Conservation (phyloP, 1,140 invertebrate species). For the Zaprionus vittiger region DNA sequence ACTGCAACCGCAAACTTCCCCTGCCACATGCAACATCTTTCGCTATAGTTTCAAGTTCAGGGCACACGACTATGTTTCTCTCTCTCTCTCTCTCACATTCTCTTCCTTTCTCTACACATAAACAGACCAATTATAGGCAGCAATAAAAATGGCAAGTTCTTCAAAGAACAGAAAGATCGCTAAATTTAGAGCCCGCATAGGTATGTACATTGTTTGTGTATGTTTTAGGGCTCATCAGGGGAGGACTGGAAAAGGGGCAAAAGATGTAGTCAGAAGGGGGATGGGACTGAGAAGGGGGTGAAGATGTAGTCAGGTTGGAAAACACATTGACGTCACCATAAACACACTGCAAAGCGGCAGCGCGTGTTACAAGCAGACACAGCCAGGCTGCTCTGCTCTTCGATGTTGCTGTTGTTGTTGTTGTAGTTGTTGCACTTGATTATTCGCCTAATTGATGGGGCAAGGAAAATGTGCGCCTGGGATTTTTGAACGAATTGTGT, state of each 20-base stretch:
- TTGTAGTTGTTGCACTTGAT: conserved; percentile 50
- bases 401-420: not conserved
- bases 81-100: not conserved
- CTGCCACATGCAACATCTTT: not conserved
- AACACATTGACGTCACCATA: conserved; percentile 68
- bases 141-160: conserved; percentile 64
- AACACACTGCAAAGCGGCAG: conserved; percentile 43
- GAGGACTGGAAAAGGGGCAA: too few species aligned
- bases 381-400: not conserved
- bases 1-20: not conserved
- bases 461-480: conserved; percentile 33
- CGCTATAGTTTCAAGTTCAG: conserved; percentile 72
- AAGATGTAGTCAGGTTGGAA: not conserved
- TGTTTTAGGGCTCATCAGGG: conserved; percentile 46
- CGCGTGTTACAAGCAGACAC: conserved; percentile 18
- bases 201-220: not conserved
- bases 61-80: not conserved
- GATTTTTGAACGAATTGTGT: conserved; percentile 44
- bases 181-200: conserved; percentile 57
- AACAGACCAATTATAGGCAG: conserved; percentile 78
- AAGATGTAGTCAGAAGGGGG: not conserved
- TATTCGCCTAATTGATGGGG: conserved; percentile 43
- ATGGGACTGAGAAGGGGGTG: not conserved
- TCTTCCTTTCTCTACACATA: conserved; percentile 36
- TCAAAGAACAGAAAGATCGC: conserved; percentile 48